These are phyloP conservation scores for Apodemus speciosus DNA, from an alignment of 2,113 vertebrate genomes.

Conservation along the genomic window DNA sequence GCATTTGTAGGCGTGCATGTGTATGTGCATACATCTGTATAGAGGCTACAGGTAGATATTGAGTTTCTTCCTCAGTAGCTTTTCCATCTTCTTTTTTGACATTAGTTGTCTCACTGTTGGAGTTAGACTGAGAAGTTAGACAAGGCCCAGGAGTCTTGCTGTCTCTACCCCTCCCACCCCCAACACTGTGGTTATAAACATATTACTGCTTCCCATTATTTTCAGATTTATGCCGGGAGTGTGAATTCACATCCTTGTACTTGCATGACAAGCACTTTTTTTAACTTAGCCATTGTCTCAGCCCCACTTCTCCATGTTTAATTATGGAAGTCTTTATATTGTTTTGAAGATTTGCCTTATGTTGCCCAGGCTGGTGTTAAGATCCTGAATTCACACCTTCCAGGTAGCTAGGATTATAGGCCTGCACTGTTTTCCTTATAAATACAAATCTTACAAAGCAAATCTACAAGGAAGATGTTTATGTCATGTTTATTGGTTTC, in stretches of 20 bases:
- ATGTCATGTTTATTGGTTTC: not conserved
- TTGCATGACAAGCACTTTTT: not conserved
- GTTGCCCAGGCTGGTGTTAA: not conserved
- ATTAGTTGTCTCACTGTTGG: not conserved
- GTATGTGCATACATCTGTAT: not conserved
- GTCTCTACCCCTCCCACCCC: not conserved
- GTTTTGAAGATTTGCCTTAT: not conserved
- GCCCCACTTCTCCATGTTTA: not conserved
- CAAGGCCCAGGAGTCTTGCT: not conserved
- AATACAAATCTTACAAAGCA: slow-evolving; percentile 44
- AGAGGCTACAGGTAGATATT: not conserved
- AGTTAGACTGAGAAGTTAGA: not conserved
- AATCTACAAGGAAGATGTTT: not conserved
- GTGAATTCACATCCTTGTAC: not conserved
- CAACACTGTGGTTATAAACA: not conserved
- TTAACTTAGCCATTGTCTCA: not conserved
- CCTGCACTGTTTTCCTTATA: not conserved
- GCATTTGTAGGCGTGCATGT: not conserved
- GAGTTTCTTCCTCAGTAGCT: not conserved
- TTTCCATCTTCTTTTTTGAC: not conserved
- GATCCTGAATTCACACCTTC: not conserved
- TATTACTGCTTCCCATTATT: not conserved
- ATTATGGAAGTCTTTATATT: not conserved
- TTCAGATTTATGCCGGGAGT: not conserved
- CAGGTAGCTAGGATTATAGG: not conserved